A percentile compares a stretch with the other conserved stretches of the same genome.
Evolutionary conservation across 2,113 vertebrate species (phyloP).

Genomic region (Nanger granti): DNA sequence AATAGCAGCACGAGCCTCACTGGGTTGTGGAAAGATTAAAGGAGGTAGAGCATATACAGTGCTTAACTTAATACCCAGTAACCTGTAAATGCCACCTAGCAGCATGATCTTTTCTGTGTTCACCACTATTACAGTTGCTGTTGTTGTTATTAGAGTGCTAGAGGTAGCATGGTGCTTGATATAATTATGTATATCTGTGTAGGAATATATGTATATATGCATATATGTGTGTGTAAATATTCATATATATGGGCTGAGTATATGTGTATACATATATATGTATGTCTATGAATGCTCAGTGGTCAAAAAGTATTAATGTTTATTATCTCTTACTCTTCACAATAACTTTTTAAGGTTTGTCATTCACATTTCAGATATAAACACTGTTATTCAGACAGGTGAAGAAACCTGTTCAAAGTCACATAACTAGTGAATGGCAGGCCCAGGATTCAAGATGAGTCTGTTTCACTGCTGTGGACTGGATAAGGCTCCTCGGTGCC

Average conservation of each 20-base stretch:
- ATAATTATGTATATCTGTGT: background rate
- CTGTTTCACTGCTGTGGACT: background rate
- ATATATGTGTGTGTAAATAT: background rate
- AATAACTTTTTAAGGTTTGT: background rate
- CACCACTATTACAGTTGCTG: background rate
- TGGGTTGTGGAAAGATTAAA: background rate
- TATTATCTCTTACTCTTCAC: background rate
- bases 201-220: background rate
- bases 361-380: background rate
- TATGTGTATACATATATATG: background rate
- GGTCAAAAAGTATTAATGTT: background rate
- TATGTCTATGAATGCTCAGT: background rate
- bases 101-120: background rate
- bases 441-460: background rate
- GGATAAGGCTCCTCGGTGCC: background rate
- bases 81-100: background rate
- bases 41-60: background rate
- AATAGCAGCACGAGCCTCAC: background rate
- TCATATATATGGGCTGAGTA: background rate
- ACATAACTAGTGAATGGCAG: background rate
- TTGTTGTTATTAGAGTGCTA: background rate
- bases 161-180: background rate
- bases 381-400: background rate
- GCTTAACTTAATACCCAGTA: background rate
- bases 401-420: background rate